phyloP scores from a whole-genome alignment of 2,797 vertebrate genomes.

The Squalus acanthias region DNA sequence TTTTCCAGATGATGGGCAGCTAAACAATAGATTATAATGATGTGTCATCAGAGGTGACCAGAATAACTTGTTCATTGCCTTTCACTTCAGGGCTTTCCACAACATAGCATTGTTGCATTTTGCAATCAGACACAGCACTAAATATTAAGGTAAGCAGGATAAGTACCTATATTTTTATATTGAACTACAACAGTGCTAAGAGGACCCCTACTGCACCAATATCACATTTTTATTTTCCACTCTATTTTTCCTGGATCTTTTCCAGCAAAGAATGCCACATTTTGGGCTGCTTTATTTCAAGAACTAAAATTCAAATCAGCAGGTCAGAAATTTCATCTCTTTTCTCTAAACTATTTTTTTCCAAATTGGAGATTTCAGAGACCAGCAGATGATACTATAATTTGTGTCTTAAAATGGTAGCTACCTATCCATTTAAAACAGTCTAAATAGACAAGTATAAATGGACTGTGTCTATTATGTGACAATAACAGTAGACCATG shows the following conservation, averaged over 20 bases:
- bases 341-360: neutral
- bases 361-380: neutral
- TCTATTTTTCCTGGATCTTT: neutral
- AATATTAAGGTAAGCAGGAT: neutral
- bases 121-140: neutral
- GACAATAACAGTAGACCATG: neutral
- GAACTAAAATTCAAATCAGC: neutral
- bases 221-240: conserved; percentile 16
- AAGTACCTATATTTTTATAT: conserved; percentile 6
- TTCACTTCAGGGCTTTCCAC: neutral
- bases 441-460: neutral
- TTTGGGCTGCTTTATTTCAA: neutral
- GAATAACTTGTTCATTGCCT: neutral
- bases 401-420: neutral
- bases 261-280: neutral
- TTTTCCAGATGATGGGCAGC: neutral
- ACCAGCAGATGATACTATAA: neutral
- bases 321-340: neutral
- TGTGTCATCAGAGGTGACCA: neutral
- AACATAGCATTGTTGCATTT: neutral
- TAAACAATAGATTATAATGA: neutral
- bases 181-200: conserved; percentile 18
- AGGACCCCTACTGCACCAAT: conserved; percentile 21
- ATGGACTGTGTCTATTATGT: neutral
- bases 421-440: neutral